Evolutionary conservation across 2,113 vertebrate genomes (phyloP).

Genomic region (Syrmaticus mikado): DNA sequence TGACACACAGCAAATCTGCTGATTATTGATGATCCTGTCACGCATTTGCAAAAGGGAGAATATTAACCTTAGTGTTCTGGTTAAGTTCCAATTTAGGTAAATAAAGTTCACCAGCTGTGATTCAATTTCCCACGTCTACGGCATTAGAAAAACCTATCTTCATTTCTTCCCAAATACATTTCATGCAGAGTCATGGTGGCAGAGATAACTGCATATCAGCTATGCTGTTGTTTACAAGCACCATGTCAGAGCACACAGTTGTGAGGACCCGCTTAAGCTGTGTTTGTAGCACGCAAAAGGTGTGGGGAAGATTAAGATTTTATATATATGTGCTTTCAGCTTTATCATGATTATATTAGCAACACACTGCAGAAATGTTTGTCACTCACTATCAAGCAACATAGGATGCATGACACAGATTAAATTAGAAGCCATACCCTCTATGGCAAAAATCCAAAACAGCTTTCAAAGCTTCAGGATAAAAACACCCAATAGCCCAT

Average conservation of each 20-base stretch:
- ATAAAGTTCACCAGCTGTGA: not conserved
- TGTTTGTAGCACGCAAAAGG: not conserved
- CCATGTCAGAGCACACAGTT: not conserved
- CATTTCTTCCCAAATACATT: not conserved
- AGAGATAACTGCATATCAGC: not conserved
- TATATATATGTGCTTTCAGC: not conserved
- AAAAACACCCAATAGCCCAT: not conserved
- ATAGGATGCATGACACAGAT: not conserved
- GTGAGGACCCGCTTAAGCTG: not conserved
- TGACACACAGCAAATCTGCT: not conserved
- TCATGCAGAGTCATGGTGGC: not conserved
- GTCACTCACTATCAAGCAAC: not conserved
- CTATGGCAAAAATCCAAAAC: not conserved
- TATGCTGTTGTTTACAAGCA: not conserved
- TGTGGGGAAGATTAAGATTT: not conserved
- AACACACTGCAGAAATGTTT: not conserved
- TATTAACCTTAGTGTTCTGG: not conserved
- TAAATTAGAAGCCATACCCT: not conserved
- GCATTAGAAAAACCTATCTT: constrained; percentile 13
- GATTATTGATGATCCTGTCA: not conserved
- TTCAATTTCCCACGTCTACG: not conserved
- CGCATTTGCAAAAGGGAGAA: not conserved
- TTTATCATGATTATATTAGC: not conserved
- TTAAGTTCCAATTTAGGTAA: constrained; percentile 1
- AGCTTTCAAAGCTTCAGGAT: not conserved